Conservation (phyloP, 2,888 invertebrate species). For the Drosophila ustulata region DNA sequence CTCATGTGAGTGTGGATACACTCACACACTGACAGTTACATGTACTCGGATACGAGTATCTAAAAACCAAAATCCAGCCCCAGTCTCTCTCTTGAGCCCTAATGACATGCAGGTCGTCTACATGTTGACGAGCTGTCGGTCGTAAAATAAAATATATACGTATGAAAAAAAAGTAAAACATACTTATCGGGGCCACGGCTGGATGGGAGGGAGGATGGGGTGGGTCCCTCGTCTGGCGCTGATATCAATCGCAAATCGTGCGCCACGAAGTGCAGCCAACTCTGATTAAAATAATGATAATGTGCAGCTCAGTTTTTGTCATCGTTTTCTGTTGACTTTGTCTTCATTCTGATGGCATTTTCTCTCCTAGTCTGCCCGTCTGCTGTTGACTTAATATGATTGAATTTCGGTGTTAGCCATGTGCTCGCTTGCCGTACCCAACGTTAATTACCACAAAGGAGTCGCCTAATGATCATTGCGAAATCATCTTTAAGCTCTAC, state of each 20-base stretch:
- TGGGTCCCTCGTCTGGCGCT: constrained; percentile 29
- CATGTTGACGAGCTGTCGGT: constrained; percentile 59
- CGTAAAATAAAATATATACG: constrained; percentile 40
- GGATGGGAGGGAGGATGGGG: background rate
- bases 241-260: constrained; percentile 60
- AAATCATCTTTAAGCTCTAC: constrained; percentile 17
- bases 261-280: constrained; percentile 41
- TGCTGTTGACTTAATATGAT: constrained; percentile 55
- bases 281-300: constrained; percentile 71
- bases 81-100: constrained; percentile 40
- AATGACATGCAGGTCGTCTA: constrained; percentile 72
- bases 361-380: background rate
- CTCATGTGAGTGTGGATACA: constrained; percentile 34
- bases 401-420: constrained; percentile 36
- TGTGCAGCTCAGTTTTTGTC: constrained; percentile 36
- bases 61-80: constrained; percentile 43
- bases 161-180: constrained; percentile 31
- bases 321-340: constrained; percentile 27
- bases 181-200: constrained; percentile 31
- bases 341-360: constrained; percentile 20
- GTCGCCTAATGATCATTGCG: constrained; percentile 40
- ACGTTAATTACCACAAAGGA: constrained; percentile 55
- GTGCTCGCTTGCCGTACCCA: constrained; percentile 2
- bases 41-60: constrained; percentile 6
- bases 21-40: constrained; percentile 6